Conservation (phyloP, 2,888 invertebrate genomes). For the Hartigia nigra region DNA sequence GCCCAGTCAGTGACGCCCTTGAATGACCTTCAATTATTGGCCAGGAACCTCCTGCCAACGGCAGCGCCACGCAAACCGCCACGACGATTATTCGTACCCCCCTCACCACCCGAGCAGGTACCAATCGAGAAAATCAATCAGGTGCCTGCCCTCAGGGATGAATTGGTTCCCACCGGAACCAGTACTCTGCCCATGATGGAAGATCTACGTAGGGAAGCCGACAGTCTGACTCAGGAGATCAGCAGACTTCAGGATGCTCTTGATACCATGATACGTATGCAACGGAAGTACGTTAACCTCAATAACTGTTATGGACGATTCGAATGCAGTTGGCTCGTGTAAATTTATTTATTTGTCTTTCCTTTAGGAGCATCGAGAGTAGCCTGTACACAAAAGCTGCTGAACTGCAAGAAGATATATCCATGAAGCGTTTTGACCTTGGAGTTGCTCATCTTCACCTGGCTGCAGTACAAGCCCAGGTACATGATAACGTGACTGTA, state of each 20-base stretch:
- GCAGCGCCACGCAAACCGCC: slow-evolving; percentile 63
- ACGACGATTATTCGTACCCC: slow-evolving; percentile 75
- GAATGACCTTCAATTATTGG: slow-evolving; percentile 81
- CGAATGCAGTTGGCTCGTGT: background rate
- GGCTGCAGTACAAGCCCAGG: slow-evolving; percentile 91
- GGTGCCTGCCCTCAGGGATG: slow-evolving; percentile 81
- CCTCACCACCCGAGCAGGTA: slow-evolving; percentile 70
- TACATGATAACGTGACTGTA: slow-evolving; percentile 62
- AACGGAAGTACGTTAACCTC: slow-evolving; percentile 71
- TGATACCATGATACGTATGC: slow-evolving; percentile 84
- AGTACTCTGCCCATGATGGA: slow-evolving; percentile 83
- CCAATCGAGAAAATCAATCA: slow-evolving; percentile 54
- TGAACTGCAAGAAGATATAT: slow-evolving; percentile 95
- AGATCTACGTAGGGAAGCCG: slow-evolving; percentile 81
- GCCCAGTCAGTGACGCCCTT: slow-evolving; percentile 81
- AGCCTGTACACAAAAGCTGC: slow-evolving; percentile 93
- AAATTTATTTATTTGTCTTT: background rate
- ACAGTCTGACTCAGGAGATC: slow-evolving; percentile 72
- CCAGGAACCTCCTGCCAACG: slow-evolving; percentile 70
- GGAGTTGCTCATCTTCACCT: slow-evolving; percentile 91
- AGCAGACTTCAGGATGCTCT: slow-evolving; percentile 87
- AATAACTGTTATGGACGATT: background rate
- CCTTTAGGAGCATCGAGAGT: slow-evolving; percentile 73
- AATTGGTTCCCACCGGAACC: slow-evolving; percentile 82
- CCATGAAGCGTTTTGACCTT: slow-evolving; percentile 93